phyloP scores from a whole-genome alignment of 2,888 invertebrate genomes.

The Ypsolopha sequella region DNA sequence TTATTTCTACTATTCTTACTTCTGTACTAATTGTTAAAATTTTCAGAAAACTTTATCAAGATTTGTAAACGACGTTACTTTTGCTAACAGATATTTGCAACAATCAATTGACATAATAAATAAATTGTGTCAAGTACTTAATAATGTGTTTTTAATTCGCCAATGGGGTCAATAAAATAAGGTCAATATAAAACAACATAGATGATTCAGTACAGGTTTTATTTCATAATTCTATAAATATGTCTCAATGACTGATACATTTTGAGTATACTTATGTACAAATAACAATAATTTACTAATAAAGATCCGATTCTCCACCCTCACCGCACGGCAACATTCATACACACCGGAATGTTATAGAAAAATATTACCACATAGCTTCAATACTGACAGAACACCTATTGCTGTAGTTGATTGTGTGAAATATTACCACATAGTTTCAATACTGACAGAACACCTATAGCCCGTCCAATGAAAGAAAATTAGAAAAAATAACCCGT shows the following conservation, averaged over 20 bases:
- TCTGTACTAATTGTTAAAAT: not conserved
- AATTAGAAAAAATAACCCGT: too few relatives aligned
- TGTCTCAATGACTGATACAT: conserved; percentile 17
- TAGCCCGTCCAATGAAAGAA: too few relatives aligned
- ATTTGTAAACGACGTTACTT: not conserved
- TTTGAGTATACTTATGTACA: conserved; percentile 26
- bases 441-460: too few relatives aligned
- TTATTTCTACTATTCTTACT: not conserved
- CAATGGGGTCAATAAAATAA: not conserved
- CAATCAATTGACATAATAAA: not conserved
- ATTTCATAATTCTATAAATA: conserved; percentile 14
- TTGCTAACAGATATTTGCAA: not conserved
- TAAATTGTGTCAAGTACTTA: not conserved
- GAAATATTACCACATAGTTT: not conserved
- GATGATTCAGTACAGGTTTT: not conserved
- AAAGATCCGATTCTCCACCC: not conserved
- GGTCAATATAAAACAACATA: not conserved
- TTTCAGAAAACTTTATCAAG: not conserved
- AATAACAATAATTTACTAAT: conserved; percentile 43
- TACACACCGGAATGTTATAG: not conserved
- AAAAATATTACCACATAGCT: not conserved
- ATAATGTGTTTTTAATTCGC: not conserved
- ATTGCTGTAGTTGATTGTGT: not conserved
- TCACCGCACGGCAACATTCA: not conserved
- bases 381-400: not conserved